A percentile compares a stretch with the other conserved stretches of the same genome.
phyloP scores from a whole-genome alignment of 1,140 invertebrate genomes.

The Eulimnadia texana region DNA sequence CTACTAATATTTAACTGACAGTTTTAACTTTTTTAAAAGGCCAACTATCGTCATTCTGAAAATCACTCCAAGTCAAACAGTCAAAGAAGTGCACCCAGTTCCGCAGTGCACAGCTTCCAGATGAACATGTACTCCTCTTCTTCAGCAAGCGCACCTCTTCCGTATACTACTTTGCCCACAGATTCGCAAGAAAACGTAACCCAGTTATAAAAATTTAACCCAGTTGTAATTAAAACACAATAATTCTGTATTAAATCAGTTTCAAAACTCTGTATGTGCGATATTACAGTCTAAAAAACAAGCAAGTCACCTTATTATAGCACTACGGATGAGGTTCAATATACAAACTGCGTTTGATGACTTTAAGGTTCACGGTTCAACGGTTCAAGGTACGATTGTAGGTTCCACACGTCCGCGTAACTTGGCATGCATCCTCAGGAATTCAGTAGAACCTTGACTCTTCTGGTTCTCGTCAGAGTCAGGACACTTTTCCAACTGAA shows the following conservation, averaged over 20 bases:
- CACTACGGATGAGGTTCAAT: no score
- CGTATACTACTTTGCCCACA: not conserved
- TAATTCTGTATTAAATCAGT: no score
- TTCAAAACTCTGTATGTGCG: no score
- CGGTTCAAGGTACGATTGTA: not conserved
- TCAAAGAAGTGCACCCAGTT: not conserved
- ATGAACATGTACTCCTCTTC: not conserved
- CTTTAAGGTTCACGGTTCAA: no score
- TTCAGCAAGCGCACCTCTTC: not conserved
- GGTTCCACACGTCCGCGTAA: conserved; percentile 29
- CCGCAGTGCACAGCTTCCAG: not conserved
- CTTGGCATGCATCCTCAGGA: conserved; percentile 33
- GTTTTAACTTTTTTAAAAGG: no score
- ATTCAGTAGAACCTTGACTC: conserved; percentile 25
- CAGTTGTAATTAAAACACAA: no score
- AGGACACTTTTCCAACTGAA: conserved; percentile 22
- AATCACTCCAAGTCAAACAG: not conserved
- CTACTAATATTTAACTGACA: no score
- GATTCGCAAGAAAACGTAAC: not conserved
- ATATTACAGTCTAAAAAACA: no score
- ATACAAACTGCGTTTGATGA: no score
- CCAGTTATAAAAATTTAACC: not conserved
- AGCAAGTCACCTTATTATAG: no score
- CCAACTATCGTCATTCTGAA: no score
- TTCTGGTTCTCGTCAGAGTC: conserved; percentile 22